These are phyloP conservation scores for Tetranychus truncatus DNA, from an alignment of 2,888 invertebrate genomes.

Conservation along the genomic window DNA sequence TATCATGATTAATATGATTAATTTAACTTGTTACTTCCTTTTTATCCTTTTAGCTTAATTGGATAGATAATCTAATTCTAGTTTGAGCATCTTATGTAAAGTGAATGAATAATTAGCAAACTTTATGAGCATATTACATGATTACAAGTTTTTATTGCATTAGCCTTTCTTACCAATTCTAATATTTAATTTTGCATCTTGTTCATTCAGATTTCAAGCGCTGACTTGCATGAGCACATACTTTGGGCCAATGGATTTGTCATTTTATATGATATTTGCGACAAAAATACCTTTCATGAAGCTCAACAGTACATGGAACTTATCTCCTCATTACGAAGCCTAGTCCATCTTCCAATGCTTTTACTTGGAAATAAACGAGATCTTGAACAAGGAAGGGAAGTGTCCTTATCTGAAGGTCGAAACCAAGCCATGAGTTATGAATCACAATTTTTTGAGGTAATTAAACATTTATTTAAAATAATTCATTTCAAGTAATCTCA, in stretches of 20 bases:
- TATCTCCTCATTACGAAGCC: conserved; percentile 45
- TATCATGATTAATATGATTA: not conserved
- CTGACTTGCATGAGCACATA: conserved; percentile 35
- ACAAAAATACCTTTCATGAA: conserved; percentile 49
- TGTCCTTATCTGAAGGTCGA: conserved; percentile 30
- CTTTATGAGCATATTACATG: too few relatives aligned
- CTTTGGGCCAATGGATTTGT: conserved; percentile 61
- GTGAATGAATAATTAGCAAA: too few relatives aligned
- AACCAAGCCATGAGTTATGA: conserved; percentile 21
- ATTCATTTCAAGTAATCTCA: too few relatives aligned
- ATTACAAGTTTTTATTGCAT: too few relatives aligned
- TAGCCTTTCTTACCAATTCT: too few relatives aligned
- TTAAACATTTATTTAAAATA: too few relatives aligned
- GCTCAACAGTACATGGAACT: conserved; percentile 49
- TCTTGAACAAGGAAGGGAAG: conserved; percentile 35
- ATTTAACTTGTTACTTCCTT: too few relatives aligned
- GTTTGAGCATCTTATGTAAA: not conserved
- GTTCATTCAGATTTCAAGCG: not conserved
- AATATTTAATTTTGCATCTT: not conserved
- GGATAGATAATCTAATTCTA: too few relatives aligned
- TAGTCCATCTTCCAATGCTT: conserved; percentile 41
- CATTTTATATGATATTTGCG: conserved; percentile 58
- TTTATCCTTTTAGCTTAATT: too few relatives aligned
- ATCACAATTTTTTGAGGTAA: conserved; percentile 31
- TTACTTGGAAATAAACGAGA: conserved; percentile 62